A percentile compares a stretch with the other conserved stretches of the same genome.
phyloP scores from a whole-genome alignment of 2,797 vertebrate genomes.

The Crypturellus tataupa region DNA sequence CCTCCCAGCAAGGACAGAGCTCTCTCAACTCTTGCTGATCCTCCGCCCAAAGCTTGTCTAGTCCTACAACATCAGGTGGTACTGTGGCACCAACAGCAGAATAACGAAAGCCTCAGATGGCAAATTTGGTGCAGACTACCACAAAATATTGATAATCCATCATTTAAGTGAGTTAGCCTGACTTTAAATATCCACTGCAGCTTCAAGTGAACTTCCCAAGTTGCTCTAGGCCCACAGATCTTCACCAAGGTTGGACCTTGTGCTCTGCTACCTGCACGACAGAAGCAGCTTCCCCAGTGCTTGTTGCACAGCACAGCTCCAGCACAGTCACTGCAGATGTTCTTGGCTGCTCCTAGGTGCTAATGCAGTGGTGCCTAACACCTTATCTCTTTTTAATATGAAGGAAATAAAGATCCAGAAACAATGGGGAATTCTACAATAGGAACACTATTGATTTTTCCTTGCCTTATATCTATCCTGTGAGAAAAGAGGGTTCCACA shows the following conservation, averaged over 20 bases:
- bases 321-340: background rate
- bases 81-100: too few species aligned
- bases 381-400: background rate
- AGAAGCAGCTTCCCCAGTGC: background rate
- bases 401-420: slow-evolving; percentile 31
- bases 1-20: too few species aligned
- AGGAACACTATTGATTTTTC: slow-evolving; percentile 23
- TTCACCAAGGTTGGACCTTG: background rate
- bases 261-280: background rate
- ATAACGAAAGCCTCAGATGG: too few species aligned
- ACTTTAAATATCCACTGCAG: background rate
- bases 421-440: background rate
- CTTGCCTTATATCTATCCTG: background rate
- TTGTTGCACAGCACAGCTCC: background rate
- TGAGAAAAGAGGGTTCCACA: background rate
- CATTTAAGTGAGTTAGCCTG: background rate
- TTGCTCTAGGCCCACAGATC: background rate
- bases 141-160: too few species aligned
- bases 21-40: too few species aligned
- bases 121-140: too few species aligned
- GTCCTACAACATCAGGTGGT: too few species aligned
- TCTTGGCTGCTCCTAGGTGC: background rate
- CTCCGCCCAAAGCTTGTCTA: too few species aligned
- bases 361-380: background rate
- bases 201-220: background rate